Base-by-base conservation (phyloP, 2,113 vertebrate genomes). In the Amphiprion ocellaris region DNA sequence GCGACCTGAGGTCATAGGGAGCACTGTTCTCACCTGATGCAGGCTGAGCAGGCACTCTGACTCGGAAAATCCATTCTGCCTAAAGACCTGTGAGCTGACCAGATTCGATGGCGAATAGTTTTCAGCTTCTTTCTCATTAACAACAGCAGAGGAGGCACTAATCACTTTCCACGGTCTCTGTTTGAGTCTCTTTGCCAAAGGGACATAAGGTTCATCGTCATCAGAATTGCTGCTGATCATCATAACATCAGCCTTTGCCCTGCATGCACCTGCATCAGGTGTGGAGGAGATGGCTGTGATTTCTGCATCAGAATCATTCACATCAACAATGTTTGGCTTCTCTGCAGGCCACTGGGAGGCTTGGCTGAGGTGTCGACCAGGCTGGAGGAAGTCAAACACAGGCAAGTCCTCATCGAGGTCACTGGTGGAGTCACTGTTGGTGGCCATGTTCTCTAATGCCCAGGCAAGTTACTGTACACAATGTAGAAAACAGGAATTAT, bases 161-260 rank as follows among this genome's bases (percentile, higher is more conserved):
- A 73, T 53, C 56, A n/a, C 15, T 55, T 23, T 56, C 30, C 39
- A 59, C 46, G 88, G 87, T 61, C 81, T 95, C 53, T 86, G 87
- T 49, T 90, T 77, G 6, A 97, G 87, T 68, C 95, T 93, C 56
- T 95, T 82, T 1, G 88, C 67, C 61, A 96, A 84, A 17, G 96
- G 95, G 55, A 93, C 58, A 17, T 89, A 58, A 2, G 74, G 84
- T 8, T 50, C 56, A 1, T 94, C 95, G 10, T 93, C 90, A 11
- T 94, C 95, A 21, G 94, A 95, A 14, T 86, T 95, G 11, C 96
- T 96, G 91, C 95, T 96, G 49, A 94, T 81, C 81, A 87, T 84
- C 61, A 81, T 70, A 0, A 87, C 80, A 0, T 69, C 67, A 17
- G 72, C 58, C 28, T 2, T n/a, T 56, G 54, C 55, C 12, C 33